These are phyloP conservation scores for Corvus cornix DNA, from an alignment of 2,113 vertebrate species.

Conservation along the genomic window DNA sequence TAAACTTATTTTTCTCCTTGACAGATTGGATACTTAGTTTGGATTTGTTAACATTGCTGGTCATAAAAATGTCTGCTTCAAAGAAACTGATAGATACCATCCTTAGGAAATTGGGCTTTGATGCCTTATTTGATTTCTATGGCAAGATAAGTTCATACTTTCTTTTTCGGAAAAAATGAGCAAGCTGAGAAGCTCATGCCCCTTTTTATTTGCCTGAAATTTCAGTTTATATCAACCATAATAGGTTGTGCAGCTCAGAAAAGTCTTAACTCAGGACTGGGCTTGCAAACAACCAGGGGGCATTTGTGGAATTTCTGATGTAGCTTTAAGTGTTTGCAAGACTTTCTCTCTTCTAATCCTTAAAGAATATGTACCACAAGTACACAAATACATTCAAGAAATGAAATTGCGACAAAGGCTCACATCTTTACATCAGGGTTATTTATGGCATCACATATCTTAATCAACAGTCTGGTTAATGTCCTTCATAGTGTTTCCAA, in stretches of 20 bases:
- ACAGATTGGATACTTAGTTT: constrained; percentile 45
- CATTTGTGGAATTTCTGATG: background rate
- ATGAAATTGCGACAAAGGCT: background rate
- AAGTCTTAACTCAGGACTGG: background rate
- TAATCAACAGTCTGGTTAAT: background rate
- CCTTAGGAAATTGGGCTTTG: constrained; percentile 50
- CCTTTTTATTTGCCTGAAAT: background rate
- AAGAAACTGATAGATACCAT: constrained; percentile 35
- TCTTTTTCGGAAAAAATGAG: background rate
- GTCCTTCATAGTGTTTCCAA: background rate
- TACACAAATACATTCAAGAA: background rate
- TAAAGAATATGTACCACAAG: background rate
- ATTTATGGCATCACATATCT: background rate
- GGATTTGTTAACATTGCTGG: constrained; percentile 38
- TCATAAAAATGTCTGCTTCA: constrained; percentile 54
- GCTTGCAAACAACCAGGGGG: background rate
- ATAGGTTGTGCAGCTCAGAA: background rate
- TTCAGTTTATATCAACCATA: background rate
- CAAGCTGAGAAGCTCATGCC: background rate
- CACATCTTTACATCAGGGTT: background rate
- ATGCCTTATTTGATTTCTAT: constrained; percentile 53
- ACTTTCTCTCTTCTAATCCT: background rate
- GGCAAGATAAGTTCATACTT: constrained; percentile 48
- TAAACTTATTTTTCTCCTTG: constrained; percentile 53
- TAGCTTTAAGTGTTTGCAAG: background rate